phyloP scores from a whole-genome alignment of 2,113 vertebrate genomes.

The Rhinoptilus africanus region DNA sequence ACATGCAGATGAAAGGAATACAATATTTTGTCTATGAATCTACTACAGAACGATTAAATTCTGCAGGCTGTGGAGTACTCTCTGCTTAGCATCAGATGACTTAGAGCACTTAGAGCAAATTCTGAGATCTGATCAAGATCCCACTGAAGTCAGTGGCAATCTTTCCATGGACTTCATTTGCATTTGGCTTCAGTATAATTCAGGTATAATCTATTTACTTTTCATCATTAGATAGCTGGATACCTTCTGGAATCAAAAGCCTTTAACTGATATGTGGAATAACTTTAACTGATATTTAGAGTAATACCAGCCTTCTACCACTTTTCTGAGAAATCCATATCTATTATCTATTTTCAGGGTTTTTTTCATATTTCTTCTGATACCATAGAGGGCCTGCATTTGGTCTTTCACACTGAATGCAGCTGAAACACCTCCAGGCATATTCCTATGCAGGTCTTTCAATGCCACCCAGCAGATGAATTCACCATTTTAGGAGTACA shows the following conservation, averaged over 20 bases:
- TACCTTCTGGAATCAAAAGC: neutral
- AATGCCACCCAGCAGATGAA: neutral
- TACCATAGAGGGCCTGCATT: neutral
- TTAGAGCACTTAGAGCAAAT: neutral
- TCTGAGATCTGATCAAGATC: neutral
- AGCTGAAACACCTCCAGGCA: neutral
- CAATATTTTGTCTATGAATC: neutral
- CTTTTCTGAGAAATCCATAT: neutral
- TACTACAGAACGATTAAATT: neutral
- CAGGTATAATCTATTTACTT: neutral
- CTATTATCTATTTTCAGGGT: neutral
- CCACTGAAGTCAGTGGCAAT: neutral
- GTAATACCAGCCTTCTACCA: neutral
- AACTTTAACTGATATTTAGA: neutral
- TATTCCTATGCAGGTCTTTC: neutral
- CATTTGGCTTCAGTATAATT: neutral
- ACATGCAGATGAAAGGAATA: neutral
- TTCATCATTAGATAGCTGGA: neutral
- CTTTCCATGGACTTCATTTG: neutral
- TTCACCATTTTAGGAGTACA: neutral
- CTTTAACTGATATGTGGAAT: neutral
- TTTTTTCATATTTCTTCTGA: neutral
- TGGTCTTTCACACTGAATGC: neutral
- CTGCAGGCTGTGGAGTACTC: neutral
- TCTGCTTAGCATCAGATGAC: neutral